phyloP scores from a whole-genome alignment of 2,797 vertebrate species.

The Crossoptilon crossoptilon region DNA sequence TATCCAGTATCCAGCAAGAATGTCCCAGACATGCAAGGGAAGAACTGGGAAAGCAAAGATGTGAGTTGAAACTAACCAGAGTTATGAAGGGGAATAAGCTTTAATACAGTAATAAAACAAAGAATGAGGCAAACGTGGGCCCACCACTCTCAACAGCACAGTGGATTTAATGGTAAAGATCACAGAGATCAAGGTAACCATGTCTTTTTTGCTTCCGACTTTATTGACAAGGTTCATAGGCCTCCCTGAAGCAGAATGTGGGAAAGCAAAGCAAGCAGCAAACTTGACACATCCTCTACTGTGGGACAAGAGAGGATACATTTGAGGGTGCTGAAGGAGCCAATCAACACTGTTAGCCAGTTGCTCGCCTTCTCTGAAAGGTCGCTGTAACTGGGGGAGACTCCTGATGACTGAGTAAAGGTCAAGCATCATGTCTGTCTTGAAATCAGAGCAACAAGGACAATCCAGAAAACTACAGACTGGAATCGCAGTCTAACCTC shows the following conservation, averaged over 20 bases:
- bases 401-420: not conserved
- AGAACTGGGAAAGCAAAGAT: not conserved
- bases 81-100: not conserved
- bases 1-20: not conserved
- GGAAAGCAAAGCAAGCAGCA: not conserved
- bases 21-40: not conserved
- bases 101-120: not conserved
- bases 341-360: not conserved
- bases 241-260: not conserved
- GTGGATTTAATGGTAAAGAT: not conserved
- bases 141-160: not conserved
- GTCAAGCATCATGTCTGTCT: fast-evolving
- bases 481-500: not conserved
- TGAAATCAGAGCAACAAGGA: not conserved
- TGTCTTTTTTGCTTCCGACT: not conserved
- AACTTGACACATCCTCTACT: not conserved
- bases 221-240: not conserved
- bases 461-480: not conserved
- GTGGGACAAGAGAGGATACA: not conserved
- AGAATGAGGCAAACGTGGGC: not conserved
- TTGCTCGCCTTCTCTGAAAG: not conserved
- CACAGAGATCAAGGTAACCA: not conserved
- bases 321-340: not conserved
- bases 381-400: not conserved
- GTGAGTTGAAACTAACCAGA: not conserved